Percentiles rank a stretch among this genome's conserved stretches.
These are phyloP conservation scores for Hydriomena furcata DNA, from an alignment of 2,888 invertebrate genomes.

Conservation along the genomic window DNA sequence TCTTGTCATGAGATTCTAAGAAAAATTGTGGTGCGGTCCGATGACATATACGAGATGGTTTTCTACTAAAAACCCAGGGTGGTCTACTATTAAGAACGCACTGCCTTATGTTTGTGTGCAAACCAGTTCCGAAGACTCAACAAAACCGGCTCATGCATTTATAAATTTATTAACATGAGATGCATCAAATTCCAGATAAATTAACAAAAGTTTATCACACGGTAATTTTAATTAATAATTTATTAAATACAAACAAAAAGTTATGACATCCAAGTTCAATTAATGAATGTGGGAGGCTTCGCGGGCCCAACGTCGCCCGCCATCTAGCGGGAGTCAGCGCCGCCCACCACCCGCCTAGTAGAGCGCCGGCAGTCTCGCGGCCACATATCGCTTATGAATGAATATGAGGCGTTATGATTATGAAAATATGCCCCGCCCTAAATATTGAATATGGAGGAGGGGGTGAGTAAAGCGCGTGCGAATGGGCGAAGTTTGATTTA, in stretches of 20 bases:
- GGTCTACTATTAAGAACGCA: slow-evolving; percentile 23
- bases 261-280: slow-evolving; percentile 77
- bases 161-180: slow-evolving; percentile 29
- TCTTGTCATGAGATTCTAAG: too few species aligned
- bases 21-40: too few species aligned
- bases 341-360: slow-evolving; percentile 66
- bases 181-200: slow-evolving; percentile 36
- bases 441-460: slow-evolving; percentile 85
- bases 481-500: slow-evolving; percentile 87
- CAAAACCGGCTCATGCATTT: slow-evolving; percentile 26
- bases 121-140: slow-evolving; percentile 30
- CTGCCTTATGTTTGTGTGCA: slow-evolving; percentile 20
- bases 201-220: slow-evolving; percentile 41
- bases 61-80: slow-evolving; percentile 5
- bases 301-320: slow-evolving; percentile 64
- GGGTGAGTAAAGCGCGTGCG: slow-evolving; percentile 85
- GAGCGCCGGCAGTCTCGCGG: slow-evolving; percentile 46
- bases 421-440: slow-evolving; percentile 84
- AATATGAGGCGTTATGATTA: slow-evolving; percentile 84
- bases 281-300: slow-evolving; percentile 80
- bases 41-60: not conserved
- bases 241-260: slow-evolving; percentile 66
- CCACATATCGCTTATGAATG: slow-evolving; percentile 82
- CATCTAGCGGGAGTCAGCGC: slow-evolving; percentile 78
- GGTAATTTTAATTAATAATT: slow-evolving; percentile 47